Evolutionary conservation across 2,888 invertebrate species (phyloP).

Genomic region (Flabesymbios commensalis): DNA sequence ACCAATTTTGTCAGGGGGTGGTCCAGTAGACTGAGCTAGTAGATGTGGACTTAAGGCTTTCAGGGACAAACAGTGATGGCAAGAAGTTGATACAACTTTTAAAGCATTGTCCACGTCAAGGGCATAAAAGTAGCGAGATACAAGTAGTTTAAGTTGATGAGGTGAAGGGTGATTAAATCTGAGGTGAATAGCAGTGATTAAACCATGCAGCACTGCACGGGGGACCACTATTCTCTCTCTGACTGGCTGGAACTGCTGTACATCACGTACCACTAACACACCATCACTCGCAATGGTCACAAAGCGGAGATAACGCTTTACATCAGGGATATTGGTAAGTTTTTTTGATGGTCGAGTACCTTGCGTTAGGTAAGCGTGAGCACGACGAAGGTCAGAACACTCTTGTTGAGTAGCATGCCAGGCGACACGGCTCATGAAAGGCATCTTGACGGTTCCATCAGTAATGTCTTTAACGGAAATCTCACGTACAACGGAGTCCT

Average conservation of each 20-base stretch:
- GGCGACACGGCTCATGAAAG: conserved; percentile 5
- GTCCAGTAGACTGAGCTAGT: not conserved
- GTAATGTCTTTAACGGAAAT: not conserved
- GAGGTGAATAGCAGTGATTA: conserved; percentile 3
- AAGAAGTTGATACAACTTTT: not conserved
- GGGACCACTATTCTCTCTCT: conserved; percentile 2
- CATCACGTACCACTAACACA: not conserved
- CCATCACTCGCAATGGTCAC: conserved; percentile 4
- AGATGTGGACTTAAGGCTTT: not conserved
- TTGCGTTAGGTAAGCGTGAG: conserved; percentile 10
- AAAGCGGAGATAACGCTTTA: conserved; percentile 2
- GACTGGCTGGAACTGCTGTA: not conserved
- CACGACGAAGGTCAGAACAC: conserved; percentile 11
- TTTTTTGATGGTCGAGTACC: conserved; percentile 10
- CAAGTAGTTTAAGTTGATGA: not conserved
- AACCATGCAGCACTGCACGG: not conserved
- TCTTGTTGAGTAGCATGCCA: conserved; percentile 4
- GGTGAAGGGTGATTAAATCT: conserved; percentile 4
- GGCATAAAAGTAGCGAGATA: not conserved
- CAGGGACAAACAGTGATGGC: conserved; percentile 1
- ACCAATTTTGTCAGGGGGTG: not conserved
- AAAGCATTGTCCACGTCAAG: not conserved
- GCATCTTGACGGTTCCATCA: not conserved
- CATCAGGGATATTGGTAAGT: not conserved
- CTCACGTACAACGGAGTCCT: not conserved